Conservation (phyloP, 2,888 invertebrate genomes). For the Himalopsyche japonica region DNA sequence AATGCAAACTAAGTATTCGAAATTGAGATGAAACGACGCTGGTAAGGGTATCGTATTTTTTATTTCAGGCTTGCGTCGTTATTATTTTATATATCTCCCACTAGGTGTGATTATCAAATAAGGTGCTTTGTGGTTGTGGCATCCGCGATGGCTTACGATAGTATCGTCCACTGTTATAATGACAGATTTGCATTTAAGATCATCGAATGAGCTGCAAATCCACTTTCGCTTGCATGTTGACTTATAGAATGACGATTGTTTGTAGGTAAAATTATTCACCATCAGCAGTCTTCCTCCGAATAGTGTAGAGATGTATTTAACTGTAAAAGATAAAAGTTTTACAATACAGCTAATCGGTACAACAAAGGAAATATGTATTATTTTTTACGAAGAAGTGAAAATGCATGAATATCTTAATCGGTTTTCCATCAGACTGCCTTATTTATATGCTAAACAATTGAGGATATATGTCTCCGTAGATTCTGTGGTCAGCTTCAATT, state of each 20-base stretch:
- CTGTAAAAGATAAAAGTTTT: not conserved
- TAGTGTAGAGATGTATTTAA: not conserved
- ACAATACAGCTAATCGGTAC: no score
- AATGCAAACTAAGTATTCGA: no score
- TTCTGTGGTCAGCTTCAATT: no score
- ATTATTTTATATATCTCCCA: not conserved
- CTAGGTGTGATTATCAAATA: not conserved
- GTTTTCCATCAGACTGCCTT: no score
- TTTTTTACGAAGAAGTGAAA: no score
- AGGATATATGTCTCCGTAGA: no score
- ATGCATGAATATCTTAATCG: no score
- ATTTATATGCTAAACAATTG: no score
- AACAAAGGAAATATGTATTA: no score
- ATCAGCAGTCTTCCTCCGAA: slow-evolving; percentile 2
- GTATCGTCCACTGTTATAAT: not conserved
- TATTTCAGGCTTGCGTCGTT: no score
- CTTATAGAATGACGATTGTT: not conserved
- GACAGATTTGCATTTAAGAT: not conserved
- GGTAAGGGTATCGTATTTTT: no score
- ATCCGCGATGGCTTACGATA: not conserved
- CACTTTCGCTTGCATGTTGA: slow-evolving; percentile 6
- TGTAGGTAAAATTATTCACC: slow-evolving; percentile 12
- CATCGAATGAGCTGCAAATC: slow-evolving; percentile 5
- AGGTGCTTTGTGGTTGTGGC: not conserved
- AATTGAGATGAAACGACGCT: no score